A percentile compares a stretch with the other conserved stretches of the same genome.
These are phyloP conservation scores for Eupithecia subfuscata DNA, from an alignment of 2,888 invertebrate species.

Conservation along the genomic window DNA sequence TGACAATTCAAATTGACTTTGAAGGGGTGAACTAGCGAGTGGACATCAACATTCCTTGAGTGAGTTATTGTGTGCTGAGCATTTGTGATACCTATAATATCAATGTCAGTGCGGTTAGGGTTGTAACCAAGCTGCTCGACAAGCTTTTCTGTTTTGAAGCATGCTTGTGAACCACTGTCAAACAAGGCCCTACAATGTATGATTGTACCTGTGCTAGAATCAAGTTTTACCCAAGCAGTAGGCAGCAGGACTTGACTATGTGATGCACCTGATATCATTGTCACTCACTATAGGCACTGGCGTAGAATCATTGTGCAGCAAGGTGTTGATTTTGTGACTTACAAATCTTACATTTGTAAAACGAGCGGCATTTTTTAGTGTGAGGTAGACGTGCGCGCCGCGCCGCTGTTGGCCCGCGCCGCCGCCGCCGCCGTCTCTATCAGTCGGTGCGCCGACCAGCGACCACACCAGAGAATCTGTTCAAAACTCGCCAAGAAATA, in stretches of 20 bases:
- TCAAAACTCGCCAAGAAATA: too few species aligned
- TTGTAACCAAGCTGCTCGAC: background rate
- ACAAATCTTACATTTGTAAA: slow-evolving; percentile 8
- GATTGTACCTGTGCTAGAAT: background rate
- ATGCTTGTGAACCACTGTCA: slow-evolving; percentile 14
- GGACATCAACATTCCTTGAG: slow-evolving; percentile 7
- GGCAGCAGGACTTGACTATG: slow-evolving; percentile 11
- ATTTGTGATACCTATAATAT: slow-evolving; percentile 7
- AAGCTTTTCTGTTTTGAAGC: slow-evolving; percentile 3
- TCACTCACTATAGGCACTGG: background rate
- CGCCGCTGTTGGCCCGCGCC: too few species aligned
- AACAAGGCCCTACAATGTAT: slow-evolving; percentile 4
- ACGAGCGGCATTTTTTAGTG: slow-evolving; percentile 9
- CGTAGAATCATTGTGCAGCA: slow-evolving; percentile 6
- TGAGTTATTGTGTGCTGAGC: slow-evolving; percentile 7
- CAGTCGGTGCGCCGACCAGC: too few species aligned
- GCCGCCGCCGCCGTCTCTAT: too few species aligned
- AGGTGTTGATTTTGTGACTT: slow-evolving; percentile 1
- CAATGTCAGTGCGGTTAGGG: background rate
- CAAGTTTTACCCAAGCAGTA: background rate
- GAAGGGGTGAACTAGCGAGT: slow-evolving; percentile 4
- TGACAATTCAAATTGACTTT: slow-evolving; percentile 8
- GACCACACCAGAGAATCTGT: too few species aligned
- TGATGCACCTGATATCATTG: slow-evolving; percentile 3
- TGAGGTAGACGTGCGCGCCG: too few species aligned